Conservation (phyloP, 1,140 invertebrate species). For the Caerostris extrusa region DNA sequence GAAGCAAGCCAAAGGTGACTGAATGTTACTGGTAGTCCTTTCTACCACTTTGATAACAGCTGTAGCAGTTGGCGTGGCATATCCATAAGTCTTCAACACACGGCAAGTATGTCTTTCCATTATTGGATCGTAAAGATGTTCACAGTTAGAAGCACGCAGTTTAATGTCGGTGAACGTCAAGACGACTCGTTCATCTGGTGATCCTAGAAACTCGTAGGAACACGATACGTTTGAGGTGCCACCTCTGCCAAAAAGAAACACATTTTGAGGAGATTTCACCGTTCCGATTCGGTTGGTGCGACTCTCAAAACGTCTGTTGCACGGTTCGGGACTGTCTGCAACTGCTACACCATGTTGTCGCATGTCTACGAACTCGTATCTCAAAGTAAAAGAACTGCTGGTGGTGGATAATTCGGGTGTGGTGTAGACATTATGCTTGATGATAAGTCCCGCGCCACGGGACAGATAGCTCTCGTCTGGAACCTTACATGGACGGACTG, state of each 20-base stretch:
- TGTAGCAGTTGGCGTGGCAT: conserved; percentile 1
- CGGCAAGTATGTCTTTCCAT: conserved; percentile 66
- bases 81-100: background rate
- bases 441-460: conserved; percentile 77
- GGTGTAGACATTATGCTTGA: conserved; percentile 77
- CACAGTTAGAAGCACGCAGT: conserved; percentile 70
- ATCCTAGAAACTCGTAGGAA: conserved; percentile 78
- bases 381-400: conserved; percentile 73
- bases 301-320: conserved; percentile 78
- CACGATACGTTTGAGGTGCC: conserved; percentile 78
- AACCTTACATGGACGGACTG: conserved; percentile 78
- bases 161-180: conserved; percentile 74
- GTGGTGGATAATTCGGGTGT: conserved; percentile 74
- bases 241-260: conserved; percentile 79
- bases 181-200: conserved; percentile 73
- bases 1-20: conserved; percentile 86
- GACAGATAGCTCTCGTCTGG: conserved; percentile 79
- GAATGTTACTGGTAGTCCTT: conserved; percentile 58
- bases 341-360: conserved; percentile 75
- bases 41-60: conserved; percentile 52
- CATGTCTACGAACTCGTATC: conserved; percentile 79
- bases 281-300: conserved; percentile 74
- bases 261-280: conserved; percentile 77
- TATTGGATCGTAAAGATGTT: conserved; percentile 68
- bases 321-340: conserved; percentile 39